phyloP scores from a whole-genome alignment of 2,888 invertebrate genomes.

The Aphidoletes aphidimyza region DNA sequence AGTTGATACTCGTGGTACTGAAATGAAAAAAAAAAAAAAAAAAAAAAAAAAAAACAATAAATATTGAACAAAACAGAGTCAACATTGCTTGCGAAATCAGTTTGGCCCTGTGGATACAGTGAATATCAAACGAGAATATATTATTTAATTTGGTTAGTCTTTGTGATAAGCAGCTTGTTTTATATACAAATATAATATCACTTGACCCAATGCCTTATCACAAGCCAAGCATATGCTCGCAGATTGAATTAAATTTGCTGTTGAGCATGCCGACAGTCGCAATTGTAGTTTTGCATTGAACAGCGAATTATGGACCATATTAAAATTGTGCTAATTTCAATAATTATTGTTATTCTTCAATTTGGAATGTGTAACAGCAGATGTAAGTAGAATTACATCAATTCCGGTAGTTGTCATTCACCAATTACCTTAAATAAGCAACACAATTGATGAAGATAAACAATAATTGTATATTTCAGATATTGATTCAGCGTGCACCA shows the following conservation, averaged over 20 bases:
- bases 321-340: background rate
- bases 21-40: background rate
- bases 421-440: background rate
- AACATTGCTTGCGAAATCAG: background rate
- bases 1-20: slow-evolving; percentile 66
- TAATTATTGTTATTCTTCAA: background rate
- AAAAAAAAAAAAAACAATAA: background rate
- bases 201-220: background rate
- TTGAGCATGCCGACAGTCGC: too few relatives aligned
- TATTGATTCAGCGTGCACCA: background rate
- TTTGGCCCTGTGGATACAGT: too few relatives aligned
- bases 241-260: background rate
- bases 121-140: background rate
- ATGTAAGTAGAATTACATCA: background rate
- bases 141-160: background rate
- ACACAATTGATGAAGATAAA: background rate
- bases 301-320: background rate
- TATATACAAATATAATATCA: background rate
- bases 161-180: background rate
- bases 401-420: too few relatives aligned
- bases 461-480: background rate
- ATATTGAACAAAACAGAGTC: background rate
- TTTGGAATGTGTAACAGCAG: background rate
- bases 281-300: background rate
- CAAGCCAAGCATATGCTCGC: background rate